Base-by-base conservation (phyloP, 2,888 invertebrate species). In the Yponomeuta plumbellus region DNA sequence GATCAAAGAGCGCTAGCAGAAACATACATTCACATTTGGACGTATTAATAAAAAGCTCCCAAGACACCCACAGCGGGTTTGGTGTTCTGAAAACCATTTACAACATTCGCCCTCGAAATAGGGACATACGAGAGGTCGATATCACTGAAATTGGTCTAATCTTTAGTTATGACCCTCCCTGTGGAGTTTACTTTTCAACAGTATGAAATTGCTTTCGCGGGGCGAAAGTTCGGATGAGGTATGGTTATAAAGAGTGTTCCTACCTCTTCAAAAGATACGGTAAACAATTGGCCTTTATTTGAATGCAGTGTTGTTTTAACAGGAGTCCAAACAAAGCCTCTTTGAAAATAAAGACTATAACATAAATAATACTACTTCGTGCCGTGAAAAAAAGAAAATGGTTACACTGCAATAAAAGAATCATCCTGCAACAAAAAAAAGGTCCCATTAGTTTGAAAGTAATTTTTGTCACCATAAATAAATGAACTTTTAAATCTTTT, bases 81-180 rank as follows among this genome's bases (percentile, higher is more conserved):
- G 75, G 78, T 80, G 77, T 78, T 81, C 79, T 78, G 78, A 79
- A 82, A 80, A 75, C 80, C 78, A 82, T 84, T 84, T 78, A 76
- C 78, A 75, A 76, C 78, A 75, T 76, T 75, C 75, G 74, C 73
- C 76, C 79, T 74, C 74, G 74, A 80, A 83, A 80, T 78, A 44
- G 78, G 80, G 78, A 76, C 79, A 72, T 78, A 79, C 73, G 77
- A 75, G 74, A 75, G 74, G 73, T 75, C 78, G 78, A 79, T 80
- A 82, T 80, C 78, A 77, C 74, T 76, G 73, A 80, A 83, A 83
- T 83, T 80, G 82, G 79, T 76, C 78, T 84, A 84, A 84, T 84
- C 84, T 83, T 80, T 81, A 83, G 81, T 82, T 83, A 84, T 79
- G 76, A 75, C 75, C 58, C 72, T 72, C 79, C 71, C 70, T 68